A percentile compares a stretch with the other conserved stretches of the same genome.
Evolutionary conservation across 2,888 invertebrate species (phyloP).

Genomic region (Zootermopsis nevadensis): DNA sequence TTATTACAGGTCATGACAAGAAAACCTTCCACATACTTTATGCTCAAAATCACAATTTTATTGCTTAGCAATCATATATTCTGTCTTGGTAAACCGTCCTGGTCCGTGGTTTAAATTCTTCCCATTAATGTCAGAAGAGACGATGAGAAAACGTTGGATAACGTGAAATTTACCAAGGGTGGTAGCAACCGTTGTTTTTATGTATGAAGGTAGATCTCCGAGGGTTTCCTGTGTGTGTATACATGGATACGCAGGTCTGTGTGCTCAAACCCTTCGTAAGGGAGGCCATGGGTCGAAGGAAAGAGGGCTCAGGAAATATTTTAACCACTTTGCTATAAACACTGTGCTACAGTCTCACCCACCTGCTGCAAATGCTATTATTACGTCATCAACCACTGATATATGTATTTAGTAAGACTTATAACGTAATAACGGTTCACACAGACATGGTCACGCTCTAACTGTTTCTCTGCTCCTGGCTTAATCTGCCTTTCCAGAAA

Average conservation of each 20-base stretch:
- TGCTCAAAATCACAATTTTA: too few species aligned
- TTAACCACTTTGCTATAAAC: constrained; percentile 35
- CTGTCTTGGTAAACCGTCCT: too few species aligned
- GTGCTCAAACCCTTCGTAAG: too few species aligned
- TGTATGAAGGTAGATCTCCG: neutral
- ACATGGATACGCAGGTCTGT: too few species aligned
- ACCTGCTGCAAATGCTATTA: constrained; percentile 33
- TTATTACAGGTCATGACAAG: too few species aligned
- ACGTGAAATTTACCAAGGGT: neutral
- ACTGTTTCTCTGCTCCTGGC: neutral
- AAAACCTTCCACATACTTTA: too few species aligned
- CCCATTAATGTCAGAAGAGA: too few species aligned
- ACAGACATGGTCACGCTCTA: neutral
- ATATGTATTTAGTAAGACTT: neutral
- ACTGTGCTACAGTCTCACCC: neutral
- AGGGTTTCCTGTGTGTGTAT: neutral
- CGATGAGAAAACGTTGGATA: too few species aligned
- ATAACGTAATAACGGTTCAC: neutral
- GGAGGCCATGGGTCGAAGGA: neutral
- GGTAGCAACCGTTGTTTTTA: neutral
- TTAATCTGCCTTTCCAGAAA: too few species aligned
- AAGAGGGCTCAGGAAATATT: neutral
- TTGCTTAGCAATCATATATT: too few species aligned
- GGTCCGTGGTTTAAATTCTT: too few species aligned
- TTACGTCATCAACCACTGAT: constrained; percentile 18